Evolutionary conservation across 2,888 invertebrate genomes (phyloP).

Genomic region (Sphecodes monilicornis): DNA sequence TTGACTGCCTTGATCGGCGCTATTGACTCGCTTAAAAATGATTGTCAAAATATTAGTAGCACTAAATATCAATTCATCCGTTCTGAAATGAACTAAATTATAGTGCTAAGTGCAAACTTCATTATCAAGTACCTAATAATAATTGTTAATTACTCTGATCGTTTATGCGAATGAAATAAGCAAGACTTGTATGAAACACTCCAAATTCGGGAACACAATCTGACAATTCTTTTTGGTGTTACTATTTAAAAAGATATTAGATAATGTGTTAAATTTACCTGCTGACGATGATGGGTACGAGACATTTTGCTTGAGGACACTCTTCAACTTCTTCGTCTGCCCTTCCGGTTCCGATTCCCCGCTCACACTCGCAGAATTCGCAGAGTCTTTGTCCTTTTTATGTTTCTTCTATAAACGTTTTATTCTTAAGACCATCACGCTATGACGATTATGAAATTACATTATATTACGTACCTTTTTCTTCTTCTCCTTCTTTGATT

Average conservation of each 20-base stretch:
- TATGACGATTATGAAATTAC: not conserved
- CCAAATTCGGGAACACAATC: too few species aligned
- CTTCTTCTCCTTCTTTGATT: conserved; percentile 74
- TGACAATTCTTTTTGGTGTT: too few species aligned
- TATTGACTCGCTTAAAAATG: too few species aligned
- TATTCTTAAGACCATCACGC: not conserved
- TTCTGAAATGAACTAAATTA: too few species aligned
- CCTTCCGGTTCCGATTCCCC: conserved; percentile 71
- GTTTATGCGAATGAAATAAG: too few species aligned
- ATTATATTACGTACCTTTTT: conserved; percentile 60
- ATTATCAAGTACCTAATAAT: too few species aligned
- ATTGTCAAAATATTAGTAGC: too few species aligned
- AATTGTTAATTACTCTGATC: too few species aligned
- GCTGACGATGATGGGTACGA: conserved; percentile 66
- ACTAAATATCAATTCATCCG: too few species aligned
- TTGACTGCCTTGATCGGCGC: too few species aligned
- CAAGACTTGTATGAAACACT: too few species aligned
- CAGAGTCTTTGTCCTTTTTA: conserved; percentile 74
- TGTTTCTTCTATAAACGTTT: conserved; percentile 75
- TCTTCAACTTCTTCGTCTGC: conserved; percentile 77
- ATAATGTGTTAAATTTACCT: conserved; percentile 46
- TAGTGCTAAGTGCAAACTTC: too few species aligned
- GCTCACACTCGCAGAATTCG: conserved; percentile 58
- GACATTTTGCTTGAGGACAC: conserved; percentile 72
- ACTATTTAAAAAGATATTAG: not conserved